Base-by-base conservation (phyloP, 1,140 invertebrate species). In the Metaphire vulgaris region DNA sequence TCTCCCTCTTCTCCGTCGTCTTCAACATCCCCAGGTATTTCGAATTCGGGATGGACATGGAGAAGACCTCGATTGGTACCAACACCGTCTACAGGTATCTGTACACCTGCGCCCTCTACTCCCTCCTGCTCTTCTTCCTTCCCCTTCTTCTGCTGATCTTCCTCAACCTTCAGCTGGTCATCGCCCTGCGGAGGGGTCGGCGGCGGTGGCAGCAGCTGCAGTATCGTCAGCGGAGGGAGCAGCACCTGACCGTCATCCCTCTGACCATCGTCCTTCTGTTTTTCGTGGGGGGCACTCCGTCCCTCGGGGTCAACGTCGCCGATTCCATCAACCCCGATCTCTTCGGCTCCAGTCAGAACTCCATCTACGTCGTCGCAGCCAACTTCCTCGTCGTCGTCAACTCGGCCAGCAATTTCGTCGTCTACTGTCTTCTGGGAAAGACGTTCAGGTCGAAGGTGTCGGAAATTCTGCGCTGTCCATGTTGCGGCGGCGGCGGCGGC, bases 1-100 rank as follows among this genome's bases (percentile, higher is more conserved):
- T 75, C 21, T 2, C 32, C 2, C 16, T 34, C 31, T 2, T 33
- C 64, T 75, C 65, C n/a, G 29, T 75, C 26, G 26, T 75, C 31
- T 75, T 75, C 67, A 75, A 75, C 32, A 16, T 75, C 31, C 74
- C 74, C 6, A 2, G 33, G 67, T 75, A 72, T 32, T 75, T 75
- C 31, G 74, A 75, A 32, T 69, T 71, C 67, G n/a, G 12, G 6
- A 31, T 71, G 2, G 26, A 29, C 12, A 70, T 75, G 66, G 68
- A 30, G 26, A 41, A 69, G n/a, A 33, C 65, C 2, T 12, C 2
- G 1, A 12, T 75, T 15, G n/a, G 74, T 14, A 28, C 14, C 2
- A 21, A 75, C 26, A 29, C 30, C 6, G 28, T 71, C 33, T 75
- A 75, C 66, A 29, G 74, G 21, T 71, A 71, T 32, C 29, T 71